Evolutionary conservation across 1,140 invertebrate species (phyloP).

Genomic region (Drosophila mauritiana): DNA sequence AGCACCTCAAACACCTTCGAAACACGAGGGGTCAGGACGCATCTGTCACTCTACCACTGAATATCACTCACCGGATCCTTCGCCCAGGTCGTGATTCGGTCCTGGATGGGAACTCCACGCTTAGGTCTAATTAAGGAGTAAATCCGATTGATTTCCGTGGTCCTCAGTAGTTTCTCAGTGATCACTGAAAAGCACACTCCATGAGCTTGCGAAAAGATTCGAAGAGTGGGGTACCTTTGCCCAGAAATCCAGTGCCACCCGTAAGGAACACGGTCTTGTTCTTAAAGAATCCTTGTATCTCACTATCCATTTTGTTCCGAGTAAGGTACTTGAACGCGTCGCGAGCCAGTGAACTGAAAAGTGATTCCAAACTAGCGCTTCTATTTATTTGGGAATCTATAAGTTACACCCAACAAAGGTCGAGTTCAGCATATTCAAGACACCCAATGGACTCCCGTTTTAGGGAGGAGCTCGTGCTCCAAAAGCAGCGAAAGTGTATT

Average conservation of each 20-base stretch:
- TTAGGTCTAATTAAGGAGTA: constrained; percentile 91
- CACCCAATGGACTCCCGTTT: background rate
- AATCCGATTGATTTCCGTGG: constrained; percentile 89
- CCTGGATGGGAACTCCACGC: constrained; percentile 89
- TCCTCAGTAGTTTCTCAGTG: constrained; percentile 92
- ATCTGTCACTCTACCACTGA: background rate
- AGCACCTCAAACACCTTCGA: constrained; percentile 39
- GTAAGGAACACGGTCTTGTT: constrained; percentile 53
- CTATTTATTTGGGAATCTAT: constrained; percentile 11
- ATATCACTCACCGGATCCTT: constrained; percentile 80
- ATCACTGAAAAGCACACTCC: constrained; percentile 84
- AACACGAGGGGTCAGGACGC: background rate
- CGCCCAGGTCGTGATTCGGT: constrained; percentile 88
- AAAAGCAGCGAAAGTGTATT: background rate
- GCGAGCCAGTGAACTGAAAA: constrained; percentile 5
- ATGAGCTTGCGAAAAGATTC: background rate
- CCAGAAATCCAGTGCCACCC: constrained; percentile 53
- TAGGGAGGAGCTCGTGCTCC: constrained; percentile 6
- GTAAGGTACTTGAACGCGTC: background rate
- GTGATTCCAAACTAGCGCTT: background rate
- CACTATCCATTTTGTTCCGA: constrained; percentile 25
- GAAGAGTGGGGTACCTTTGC: constrained; percentile 27
- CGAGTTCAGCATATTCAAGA: background rate
- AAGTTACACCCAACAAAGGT: constrained; percentile 3
- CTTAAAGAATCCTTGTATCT: constrained; percentile 44